These are phyloP conservation scores for Perdita meconis DNA, from an alignment of 2,888 invertebrate genomes.

Conservation along the genomic window DNA sequence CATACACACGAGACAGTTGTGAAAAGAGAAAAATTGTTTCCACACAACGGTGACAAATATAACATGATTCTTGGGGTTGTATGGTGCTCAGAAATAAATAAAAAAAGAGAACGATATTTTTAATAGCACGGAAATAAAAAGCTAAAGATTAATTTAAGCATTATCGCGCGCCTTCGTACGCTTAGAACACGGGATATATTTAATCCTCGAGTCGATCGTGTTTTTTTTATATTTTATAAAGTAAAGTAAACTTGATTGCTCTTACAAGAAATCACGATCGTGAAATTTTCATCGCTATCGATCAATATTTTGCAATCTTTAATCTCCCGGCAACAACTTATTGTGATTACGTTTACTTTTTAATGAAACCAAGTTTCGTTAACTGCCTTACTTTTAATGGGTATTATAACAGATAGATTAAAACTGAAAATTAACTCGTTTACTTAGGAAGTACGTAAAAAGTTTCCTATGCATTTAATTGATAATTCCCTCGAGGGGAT, in stretches of 20 bases:
- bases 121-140: neutral
- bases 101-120: slow-evolving; percentile 6
- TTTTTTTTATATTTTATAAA: too few species aligned
- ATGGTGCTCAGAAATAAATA: neutral
- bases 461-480: neutral
- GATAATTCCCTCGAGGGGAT: neutral
- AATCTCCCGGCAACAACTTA: too few species aligned
- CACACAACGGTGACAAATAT: neutral
- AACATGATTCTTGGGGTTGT: neutral
- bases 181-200: slow-evolving; percentile 9
- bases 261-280: too few species aligned
- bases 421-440: too few species aligned
- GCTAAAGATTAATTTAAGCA: neutral
- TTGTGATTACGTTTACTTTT: too few species aligned
- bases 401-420: too few species aligned
- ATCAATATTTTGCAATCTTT: too few species aligned
- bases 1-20: neutral
- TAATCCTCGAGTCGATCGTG: neutral
- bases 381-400: too few species aligned
- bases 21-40: neutral
- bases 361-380: too few species aligned
- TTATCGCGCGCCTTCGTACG: neutral
- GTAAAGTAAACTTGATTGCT: too few species aligned
- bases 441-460: too few species aligned
- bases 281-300: too few species aligned